Evolutionary conservation across 2,113 vertebrate genomes (phyloP), one percentile per base, ranked within the genome.

Genomic region (Phaethon lepturus): DNA sequence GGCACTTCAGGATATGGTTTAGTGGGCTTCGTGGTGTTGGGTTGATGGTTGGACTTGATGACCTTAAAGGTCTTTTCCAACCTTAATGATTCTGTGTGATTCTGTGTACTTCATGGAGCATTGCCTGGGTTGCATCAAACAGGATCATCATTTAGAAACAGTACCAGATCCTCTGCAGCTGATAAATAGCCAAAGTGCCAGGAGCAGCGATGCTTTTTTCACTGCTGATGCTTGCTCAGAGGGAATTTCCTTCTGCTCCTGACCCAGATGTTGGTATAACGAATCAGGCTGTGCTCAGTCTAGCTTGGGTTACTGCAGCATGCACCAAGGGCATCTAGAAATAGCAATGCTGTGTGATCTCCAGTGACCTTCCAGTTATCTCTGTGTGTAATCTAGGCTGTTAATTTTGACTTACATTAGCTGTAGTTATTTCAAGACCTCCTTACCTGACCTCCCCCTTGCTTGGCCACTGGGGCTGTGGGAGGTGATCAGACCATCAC

Each of bases 401-500:
- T 72, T 95, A 95, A 95, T 96, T 94, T 78, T 62, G 69, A 90
- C 66, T 64, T 45, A 23, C 40, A 85, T 79, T 90, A 90, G 35
- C 55, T 63, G n/a, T 19, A 86, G 63, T 78, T 80, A 84, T 68
- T 50, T 89, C 64, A 86, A 83, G 79, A 86, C 69, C 89, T 89
- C 42, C 33, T 79, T 53, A 53, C 74, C 69, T 76, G 64, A 72
- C 40, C 73, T 93, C 6, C 3, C 35, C 18, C 24, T 63, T 44
- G 8, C 55, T 58, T 60, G 40, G 29, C 62, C 5, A 0, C 0
- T 38, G 66, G 49, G n/a, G 56, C 56, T 62, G 13, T 49, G 56
- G 56, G 66, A 91, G 52, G 53, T 29, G 58, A 56, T 35, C 44
- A 64, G 78, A 60, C 13, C 33, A 44, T 38, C 11, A 9, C 74